These are phyloP conservation scores for Bergia puertoricense DNA, from an alignment of 92 coral and sea anemone species.

Conservation along the genomic window DNA sequence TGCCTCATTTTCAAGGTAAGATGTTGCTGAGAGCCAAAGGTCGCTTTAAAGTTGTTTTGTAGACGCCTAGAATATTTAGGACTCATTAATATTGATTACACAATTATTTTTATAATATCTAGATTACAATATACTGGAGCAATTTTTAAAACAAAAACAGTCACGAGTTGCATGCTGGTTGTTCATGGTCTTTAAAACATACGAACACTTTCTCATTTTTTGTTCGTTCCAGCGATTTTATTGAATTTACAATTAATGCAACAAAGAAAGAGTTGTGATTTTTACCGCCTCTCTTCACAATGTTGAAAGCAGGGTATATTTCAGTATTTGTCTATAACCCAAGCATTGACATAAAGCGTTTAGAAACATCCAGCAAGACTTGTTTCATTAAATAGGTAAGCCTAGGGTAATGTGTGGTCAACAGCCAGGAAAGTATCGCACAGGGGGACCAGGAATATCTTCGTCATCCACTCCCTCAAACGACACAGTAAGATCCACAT, in stretches of 20 bases:
- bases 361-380: too few relatives aligned
- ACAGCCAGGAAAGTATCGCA: conserved; percentile 72
- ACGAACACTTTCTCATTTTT: background rate
- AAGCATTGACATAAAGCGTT: too few relatives aligned
- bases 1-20: too few relatives aligned
- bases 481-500: conserved; percentile 89
- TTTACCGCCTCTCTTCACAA: background rate
- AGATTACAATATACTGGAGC: too few relatives aligned
- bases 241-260: background rate
- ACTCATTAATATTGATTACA: too few relatives aligned
- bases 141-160: too few relatives aligned
- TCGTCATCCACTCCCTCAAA: conserved; percentile 75
- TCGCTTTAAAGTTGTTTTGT: too few relatives aligned
- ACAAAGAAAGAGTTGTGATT: background rate
- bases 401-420: background rate
- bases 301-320: background rate
- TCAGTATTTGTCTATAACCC: background rate
- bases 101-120: too few relatives aligned
- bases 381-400: background rate
- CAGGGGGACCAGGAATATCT: conserved; percentile 93
- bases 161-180: too few relatives aligned
- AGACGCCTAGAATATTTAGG: too few relatives aligned
- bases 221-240: background rate
- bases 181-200: too few relatives aligned
- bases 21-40: too few relatives aligned